Evolutionary conservation across 2,888 invertebrate species (phyloP).

Genomic region (Biston betularia): DNA sequence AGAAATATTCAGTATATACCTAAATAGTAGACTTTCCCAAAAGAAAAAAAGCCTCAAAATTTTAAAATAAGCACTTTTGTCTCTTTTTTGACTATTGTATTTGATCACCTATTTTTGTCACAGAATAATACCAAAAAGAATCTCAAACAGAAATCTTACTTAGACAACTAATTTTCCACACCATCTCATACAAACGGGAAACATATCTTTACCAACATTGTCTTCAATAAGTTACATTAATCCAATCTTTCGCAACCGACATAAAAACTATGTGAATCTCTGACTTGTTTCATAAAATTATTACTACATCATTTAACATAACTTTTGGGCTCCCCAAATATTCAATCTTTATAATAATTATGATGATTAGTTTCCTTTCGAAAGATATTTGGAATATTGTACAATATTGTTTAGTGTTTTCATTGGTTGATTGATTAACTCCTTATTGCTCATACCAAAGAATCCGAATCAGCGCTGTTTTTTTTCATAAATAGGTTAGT

Average conservation of each 20-base stretch:
- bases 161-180: slow-evolving; percentile 27
- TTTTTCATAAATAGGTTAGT: background rate
- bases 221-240: background rate
- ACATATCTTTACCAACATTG: background rate
- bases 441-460: no score
- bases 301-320: background rate
- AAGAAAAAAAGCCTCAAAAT: no score
- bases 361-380: no score
- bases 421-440: no score
- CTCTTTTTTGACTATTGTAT: background rate
- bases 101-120: background rate
- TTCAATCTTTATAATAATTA: no score
- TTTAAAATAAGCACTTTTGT: no score
- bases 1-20: no score
- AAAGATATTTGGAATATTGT: no score
- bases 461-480: no score
- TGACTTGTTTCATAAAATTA: slow-evolving; percentile 6
- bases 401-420: no score
- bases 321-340: no score
- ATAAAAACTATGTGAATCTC: background rate
- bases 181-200: slow-evolving; percentile 19
- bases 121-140: background rate
- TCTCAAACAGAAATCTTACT: slow-evolving; percentile 4
- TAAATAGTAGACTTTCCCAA: no score
- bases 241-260: background rate